Percentiles rank a stretch among this genome's conserved stretches.
These are phyloP conservation scores for Synergus itoensis DNA, from an alignment of 2,888 invertebrate species.

Conservation along the genomic window DNA sequence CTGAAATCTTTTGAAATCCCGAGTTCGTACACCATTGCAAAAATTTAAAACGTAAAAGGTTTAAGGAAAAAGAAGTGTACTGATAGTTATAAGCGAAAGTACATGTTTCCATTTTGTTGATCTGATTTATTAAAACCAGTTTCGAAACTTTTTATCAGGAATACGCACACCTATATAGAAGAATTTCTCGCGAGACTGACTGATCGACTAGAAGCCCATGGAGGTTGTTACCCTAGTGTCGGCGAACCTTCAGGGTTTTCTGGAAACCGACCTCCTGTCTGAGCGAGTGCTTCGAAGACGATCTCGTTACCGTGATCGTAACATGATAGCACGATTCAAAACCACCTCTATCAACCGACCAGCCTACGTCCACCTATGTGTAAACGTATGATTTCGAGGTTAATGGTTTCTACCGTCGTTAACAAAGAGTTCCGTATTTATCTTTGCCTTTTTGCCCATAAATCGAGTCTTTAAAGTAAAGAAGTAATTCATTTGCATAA, in stretches of 20 bases:
- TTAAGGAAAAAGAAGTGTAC: too few species aligned
- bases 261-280: conserved; percentile 46
- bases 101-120: too few species aligned
- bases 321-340: conserved; percentile 60
- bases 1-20: too few species aligned
- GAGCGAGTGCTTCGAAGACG: conserved; percentile 52
- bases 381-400: background rate
- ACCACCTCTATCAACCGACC: conserved; percentile 41
- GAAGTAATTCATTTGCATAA: background rate
- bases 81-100: too few species aligned
- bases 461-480: background rate
- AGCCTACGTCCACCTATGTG: background rate
- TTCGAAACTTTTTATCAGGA: too few species aligned
- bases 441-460: background rate
- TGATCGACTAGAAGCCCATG: too few species aligned
- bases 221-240: conserved; percentile 35
- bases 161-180: too few species aligned
- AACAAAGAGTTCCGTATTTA: too few species aligned
- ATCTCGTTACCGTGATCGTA: conserved; percentile 65
- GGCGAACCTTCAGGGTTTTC: conserved; percentile 49
- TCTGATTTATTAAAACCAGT: too few species aligned
- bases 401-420: background rate
- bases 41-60: too few species aligned
- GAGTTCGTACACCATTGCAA: too few species aligned
- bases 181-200: too few species aligned